Evolutionary conservation across 1,140 invertebrate species (phyloP).

Genomic region (Brachionus calyciflorus): DNA sequence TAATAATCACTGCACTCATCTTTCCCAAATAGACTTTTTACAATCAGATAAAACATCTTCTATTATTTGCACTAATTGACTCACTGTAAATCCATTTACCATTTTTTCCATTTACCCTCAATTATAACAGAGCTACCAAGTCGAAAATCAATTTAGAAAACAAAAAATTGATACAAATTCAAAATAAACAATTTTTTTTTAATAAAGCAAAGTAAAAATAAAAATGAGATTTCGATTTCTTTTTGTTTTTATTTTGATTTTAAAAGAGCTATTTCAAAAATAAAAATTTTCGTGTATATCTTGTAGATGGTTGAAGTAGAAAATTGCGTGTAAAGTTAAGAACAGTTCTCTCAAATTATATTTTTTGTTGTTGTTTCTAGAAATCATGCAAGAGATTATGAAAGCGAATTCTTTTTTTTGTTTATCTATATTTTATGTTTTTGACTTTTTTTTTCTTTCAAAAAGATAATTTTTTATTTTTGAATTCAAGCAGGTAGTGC

Average conservation of each 20-base stretch:
- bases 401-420: too few relatives aligned
- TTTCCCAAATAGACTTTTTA: slow-evolving; percentile 14
- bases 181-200: background rate
- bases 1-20: slow-evolving; percentile 15
- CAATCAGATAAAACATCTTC: slow-evolving; percentile 7
- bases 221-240: background rate
- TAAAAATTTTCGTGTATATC: slow-evolving; percentile 32
- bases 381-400: slow-evolving; percentile 34
- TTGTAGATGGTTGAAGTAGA: slow-evolving; percentile 32
- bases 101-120: background rate
- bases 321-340: slow-evolving; percentile 42
- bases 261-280: slow-evolving; percentile 31
- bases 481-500: too few relatives aligned
- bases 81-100: background rate
- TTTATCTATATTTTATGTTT: too few relatives aligned
- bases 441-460: too few relatives aligned
- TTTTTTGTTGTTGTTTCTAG: background rate
- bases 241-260: slow-evolving; percentile 36
- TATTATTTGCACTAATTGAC: slow-evolving; percentile 33
- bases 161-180: too few relatives aligned
- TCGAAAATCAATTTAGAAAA: too few relatives aligned
- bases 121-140: background rate
- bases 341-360: slow-evolving; percentile 17
- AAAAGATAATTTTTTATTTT: too few relatives aligned
- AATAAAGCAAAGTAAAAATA: background rate